Percentiles rank a stretch among this genome's conserved stretches.
Evolutionary conservation across 2,888 invertebrate species (phyloP).

Genomic region (Apodemia duryi): DNA sequence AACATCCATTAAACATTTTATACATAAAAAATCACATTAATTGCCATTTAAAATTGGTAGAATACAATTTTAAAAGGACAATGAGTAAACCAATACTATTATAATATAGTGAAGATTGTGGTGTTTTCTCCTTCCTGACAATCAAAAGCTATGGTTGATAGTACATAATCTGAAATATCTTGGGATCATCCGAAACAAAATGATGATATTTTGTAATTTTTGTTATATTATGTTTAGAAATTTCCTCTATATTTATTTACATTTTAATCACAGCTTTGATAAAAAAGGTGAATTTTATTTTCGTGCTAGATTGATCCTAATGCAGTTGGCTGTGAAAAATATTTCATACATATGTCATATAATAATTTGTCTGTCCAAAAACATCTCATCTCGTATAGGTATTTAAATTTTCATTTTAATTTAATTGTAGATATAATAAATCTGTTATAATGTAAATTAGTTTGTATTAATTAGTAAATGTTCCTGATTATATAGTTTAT

Average conservation of each 20-base stretch:
- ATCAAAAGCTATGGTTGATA: too few species aligned
- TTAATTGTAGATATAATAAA: constrained; percentile 33
- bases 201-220: background rate
- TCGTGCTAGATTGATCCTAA: constrained; percentile 32
- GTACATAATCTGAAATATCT: background rate
- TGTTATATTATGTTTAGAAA: background rate
- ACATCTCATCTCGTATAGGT: constrained; percentile 10
- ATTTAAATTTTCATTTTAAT: constrained; percentile 18
- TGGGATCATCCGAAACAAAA: background rate
- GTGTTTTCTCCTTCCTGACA: too few species aligned
- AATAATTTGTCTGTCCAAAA: constrained; percentile 18
- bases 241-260: background rate
- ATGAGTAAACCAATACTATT: too few species aligned
- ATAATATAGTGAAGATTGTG: too few species aligned
- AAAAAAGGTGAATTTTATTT: constrained; percentile 8
- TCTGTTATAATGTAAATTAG: constrained; percentile 46
- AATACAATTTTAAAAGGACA: too few species aligned
- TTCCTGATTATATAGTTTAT: constrained; percentile 51
- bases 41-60: too few species aligned
- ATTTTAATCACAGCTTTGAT: background rate
- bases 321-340: constrained; percentile 43
- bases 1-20: too few species aligned
- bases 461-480: constrained; percentile 50
- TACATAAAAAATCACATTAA: too few species aligned
- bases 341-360: background rate